Conservation (phyloP, 2,797 vertebrate genomes). For the Euthynnus affinis region DNA sequence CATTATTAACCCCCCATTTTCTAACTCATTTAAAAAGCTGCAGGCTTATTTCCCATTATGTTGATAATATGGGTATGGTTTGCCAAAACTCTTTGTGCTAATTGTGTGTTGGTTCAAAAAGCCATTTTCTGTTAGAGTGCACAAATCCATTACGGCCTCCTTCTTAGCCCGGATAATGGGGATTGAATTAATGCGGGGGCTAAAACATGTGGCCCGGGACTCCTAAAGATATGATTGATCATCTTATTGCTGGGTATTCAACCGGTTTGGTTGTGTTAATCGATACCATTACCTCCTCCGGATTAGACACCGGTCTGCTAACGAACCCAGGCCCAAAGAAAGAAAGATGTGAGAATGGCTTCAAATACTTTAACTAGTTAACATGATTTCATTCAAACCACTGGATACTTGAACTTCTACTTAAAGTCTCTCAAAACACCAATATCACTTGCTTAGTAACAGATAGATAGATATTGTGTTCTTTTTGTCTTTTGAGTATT, state of each 20-base stretch:
- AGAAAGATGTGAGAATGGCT: slow-evolving; percentile 17
- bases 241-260: slow-evolving; percentile 91
- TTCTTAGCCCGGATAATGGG: slow-evolving; percentile 92
- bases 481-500: no score
- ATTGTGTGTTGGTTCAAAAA: slow-evolving; percentile 97
- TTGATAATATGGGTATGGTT: slow-evolving; percentile 88
- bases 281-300: slow-evolving; percentile 83
- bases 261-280: slow-evolving; percentile 84
- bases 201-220: slow-evolving; percentile 88
- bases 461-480: background rate
- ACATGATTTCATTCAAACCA: slow-evolving; percentile 8
- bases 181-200: slow-evolving; percentile 94
- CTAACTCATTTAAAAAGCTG: slow-evolving; percentile 90
- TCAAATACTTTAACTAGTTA: background rate
- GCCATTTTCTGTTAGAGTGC: slow-evolving; percentile 99
- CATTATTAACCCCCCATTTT: slow-evolving; percentile 83
- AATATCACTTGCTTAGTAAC: background rate
- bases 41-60: slow-evolving; percentile 89
- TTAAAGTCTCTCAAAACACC: background rate
- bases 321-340: slow-evolving; percentile 33
- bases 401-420: background rate
- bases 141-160: slow-evolving; percentile 98
- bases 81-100: slow-evolving; percentile 90
- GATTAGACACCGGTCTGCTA: slow-evolving; percentile 66
- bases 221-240: slow-evolving; percentile 93